A percentile compares a stretch with the other conserved stretches of the same genome.
These are phyloP conservation scores for Plodia interpunctella DNA, from an alignment of 1,140 invertebrate genomes.

Conservation along the genomic window DNA sequence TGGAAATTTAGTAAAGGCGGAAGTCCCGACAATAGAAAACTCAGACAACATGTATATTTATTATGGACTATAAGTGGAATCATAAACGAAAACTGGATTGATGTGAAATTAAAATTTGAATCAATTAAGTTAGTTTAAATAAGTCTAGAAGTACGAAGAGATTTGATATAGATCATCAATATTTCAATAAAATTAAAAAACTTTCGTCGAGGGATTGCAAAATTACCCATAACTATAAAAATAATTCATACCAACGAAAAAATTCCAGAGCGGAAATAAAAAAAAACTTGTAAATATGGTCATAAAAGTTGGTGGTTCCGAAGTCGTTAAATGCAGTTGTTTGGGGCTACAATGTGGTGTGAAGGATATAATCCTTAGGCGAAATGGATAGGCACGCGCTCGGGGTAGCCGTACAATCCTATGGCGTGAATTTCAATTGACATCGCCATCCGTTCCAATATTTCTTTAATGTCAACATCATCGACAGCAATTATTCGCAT, in stretches of 20 bases:
- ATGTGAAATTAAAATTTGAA: neutral
- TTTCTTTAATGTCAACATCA: neutral
- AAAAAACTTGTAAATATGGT: slow-evolving; percentile 7
- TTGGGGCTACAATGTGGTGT: slow-evolving; percentile 10
- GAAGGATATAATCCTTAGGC: slow-evolving; percentile 10
- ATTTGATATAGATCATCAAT: no score
- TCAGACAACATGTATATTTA: slow-evolving; percentile 1
- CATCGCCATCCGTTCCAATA: neutral
- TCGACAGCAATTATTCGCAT: neutral
- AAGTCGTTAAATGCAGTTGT: slow-evolving; percentile 9
- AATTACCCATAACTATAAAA: neutral
- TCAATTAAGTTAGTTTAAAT: no score
- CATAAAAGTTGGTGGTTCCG: slow-evolving; percentile 11
- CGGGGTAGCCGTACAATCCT: neutral
- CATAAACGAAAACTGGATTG: neutral
- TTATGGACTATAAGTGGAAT: neutral
- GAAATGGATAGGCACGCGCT: slow-evolving; percentile 10
- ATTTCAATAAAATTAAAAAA: neutral
- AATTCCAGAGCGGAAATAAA: slow-evolving; percentile 5
- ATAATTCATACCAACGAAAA: neutral
- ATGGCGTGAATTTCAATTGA: neutral
- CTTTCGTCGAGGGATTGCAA: neutral
- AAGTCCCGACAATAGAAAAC: neutral
- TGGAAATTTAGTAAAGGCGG: slow-evolving; percentile 2
- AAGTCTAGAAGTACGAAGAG: neutral